A percentile compares a stretch with the other conserved stretches of the same genome.
Evolutionary conservation across 2,888 invertebrate species (phyloP).

Genomic region (Ectemnius cavifrons): DNA sequence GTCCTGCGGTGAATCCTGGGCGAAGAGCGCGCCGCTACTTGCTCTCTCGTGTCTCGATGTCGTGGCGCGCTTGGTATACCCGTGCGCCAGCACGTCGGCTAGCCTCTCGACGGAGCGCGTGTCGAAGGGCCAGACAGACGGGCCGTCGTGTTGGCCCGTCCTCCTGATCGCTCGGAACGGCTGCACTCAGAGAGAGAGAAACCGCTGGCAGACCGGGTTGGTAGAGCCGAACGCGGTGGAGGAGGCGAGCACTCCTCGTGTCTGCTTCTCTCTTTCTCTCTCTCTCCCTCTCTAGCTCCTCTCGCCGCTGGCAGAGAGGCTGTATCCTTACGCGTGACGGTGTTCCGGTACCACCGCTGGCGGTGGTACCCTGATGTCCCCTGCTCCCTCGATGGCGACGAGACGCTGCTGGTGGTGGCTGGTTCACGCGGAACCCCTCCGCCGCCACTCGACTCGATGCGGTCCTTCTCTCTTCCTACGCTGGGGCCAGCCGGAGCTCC

Average conservation of each 20-base stretch:
- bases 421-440: conserved; percentile 19
- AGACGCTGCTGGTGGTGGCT: conserved; percentile 29
- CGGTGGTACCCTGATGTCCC: conserved; percentile 1
- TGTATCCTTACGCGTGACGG: conserved; percentile 65
- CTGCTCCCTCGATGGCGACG: conserved; percentile 23
- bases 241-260: conserved; percentile 38
- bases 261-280: conserved; percentile 21
- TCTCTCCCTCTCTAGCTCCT: conserved; percentile 42
- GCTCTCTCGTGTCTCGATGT: conserved; percentile 13
- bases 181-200: conserved; percentile 34
- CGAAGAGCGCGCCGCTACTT: not conserved
- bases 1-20: conserved; percentile 11
- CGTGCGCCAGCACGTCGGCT: conserved; percentile 49
- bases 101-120: conserved; percentile 59
- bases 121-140: conserved; percentile 63
- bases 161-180: conserved; percentile 53
- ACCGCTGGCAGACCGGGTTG: conserved; percentile 42
- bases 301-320: conserved; percentile 26
- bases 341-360: conserved; percentile 30
- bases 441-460: not conserved
- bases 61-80: conserved; percentile 23
- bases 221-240: conserved; percentile 44
- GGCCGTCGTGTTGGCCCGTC: conserved; percentile 55
- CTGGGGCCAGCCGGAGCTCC: conserved; percentile 13
- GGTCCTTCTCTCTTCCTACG: conserved; percentile 5